Evolutionary conservation across 1,140 invertebrate genomes (phyloP), one percentile per base, ranked within the genome.

Genomic region (Stegodyphus dumicola): DNA sequence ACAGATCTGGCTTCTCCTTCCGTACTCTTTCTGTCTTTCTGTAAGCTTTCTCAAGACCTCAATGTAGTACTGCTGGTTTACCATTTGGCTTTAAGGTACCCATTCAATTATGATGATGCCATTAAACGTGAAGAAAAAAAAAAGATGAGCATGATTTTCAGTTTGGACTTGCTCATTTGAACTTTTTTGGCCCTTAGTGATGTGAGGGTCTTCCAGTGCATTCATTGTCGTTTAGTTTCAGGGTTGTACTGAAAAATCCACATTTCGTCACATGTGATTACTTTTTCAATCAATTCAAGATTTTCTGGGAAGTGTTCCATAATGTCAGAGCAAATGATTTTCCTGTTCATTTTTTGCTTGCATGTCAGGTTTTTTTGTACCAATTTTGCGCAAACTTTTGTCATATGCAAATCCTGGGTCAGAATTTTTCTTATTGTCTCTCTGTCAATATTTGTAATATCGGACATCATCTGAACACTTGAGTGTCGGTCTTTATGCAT

Each of bases 401-500:
- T 52, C 87, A 77, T 54, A 71, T 85, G 80, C 73, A 90, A 88
- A 87, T 87, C 77, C 88, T 89, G 86, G 86, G 89, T 85, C 75
- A 89, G 78, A 77, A 89, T 90, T 70, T 88, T 67, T 84, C 64
- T 87, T 67, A 1, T 18, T 17, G 65, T 67, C 65, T 67, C 65
- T 67, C 11, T 67, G n/a, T 67, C 17, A 67, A 67, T 67, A 6
- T 67, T 67, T 67, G 5, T 67, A 18, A 67, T 67, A 67, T 67
- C 65, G 3, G 17, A 67, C 65, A 67, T 67, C 5, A 67, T 67
- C 65, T 67, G 65, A 67, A 6, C 65, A 67, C 65, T 67, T 6
- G 2, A 67, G n/a, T 6, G 2, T 67, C 6, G 7, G 10, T 67
- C 17, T 67, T 67, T 17, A 67, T 67, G 65, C 5, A 5, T 6